Conservation (phyloP, 2,797 vertebrate genomes). For the Semotilus atromaculatus region DNA sequence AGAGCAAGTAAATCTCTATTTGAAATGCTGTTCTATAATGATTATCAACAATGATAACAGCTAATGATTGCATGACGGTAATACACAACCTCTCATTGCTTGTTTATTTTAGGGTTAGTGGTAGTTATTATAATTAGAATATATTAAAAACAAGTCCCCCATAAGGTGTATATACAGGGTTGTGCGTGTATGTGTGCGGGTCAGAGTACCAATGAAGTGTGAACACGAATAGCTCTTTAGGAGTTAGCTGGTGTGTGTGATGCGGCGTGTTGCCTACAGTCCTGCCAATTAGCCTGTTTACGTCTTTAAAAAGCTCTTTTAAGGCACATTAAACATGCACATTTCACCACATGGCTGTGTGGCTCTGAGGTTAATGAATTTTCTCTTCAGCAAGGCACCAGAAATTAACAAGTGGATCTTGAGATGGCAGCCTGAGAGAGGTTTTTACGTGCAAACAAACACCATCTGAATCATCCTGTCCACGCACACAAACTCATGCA, state of each 20-base stretch:
- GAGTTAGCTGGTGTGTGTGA: constrained; percentile 74
- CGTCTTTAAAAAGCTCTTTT: constrained; percentile 80
- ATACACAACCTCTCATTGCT: constrained; percentile 31
- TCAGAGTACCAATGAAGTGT: constrained; percentile 55
- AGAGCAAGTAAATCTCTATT: neutral
- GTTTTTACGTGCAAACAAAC: constrained; percentile 72
- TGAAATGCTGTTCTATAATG: neutral
- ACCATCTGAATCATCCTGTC: constrained; percentile 61
- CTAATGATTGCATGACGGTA: neutral
- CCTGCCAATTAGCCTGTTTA: constrained; percentile 78
- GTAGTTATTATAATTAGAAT: constrained; percentile 13
- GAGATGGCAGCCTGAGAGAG: constrained; percentile 70
- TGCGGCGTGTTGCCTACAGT: constrained; percentile 62
- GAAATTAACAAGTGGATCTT: constrained; percentile 78
- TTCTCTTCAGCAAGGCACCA: constrained; percentile 74
- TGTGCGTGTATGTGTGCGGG: constrained; percentile 31
- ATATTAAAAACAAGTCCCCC: neutral
- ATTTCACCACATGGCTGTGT: constrained; percentile 75
- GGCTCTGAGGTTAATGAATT: constrained; percentile 83
- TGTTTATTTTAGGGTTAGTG: constrained; percentile 64
- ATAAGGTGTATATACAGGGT: constrained; percentile 53
- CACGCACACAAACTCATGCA: constrained; percentile 51
- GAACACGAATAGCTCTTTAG: constrained; percentile 64
- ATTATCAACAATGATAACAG: neutral
- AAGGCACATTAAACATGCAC: constrained; percentile 82